Evolutionary conservation across 2,113 vertebrate genomes (phyloP).

Genomic region (Trematocara stigmaticum): DNA sequence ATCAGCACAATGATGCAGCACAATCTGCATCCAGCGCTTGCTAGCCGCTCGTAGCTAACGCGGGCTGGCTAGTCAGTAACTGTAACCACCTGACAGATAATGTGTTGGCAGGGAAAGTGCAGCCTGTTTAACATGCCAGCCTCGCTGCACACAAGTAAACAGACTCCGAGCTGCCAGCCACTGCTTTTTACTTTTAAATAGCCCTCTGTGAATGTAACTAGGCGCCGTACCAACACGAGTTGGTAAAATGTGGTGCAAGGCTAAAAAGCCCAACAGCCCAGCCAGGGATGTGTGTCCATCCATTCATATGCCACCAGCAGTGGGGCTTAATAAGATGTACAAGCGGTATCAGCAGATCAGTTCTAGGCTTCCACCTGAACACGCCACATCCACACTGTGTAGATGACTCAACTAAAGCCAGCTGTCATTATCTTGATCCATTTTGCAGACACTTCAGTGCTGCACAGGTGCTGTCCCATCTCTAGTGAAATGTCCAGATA

Average conservation of each 20-base stretch:
- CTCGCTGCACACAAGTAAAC: not conserved
- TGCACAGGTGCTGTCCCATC: too few relatives aligned
- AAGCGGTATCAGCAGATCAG: not conserved
- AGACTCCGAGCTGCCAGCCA: not conserved
- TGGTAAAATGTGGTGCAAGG: not conserved
- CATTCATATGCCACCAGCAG: not conserved
- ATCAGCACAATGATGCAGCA: not conserved
- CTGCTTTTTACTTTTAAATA: not conserved
- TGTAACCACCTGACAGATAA: conserved; percentile 4
- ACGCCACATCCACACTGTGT: not conserved
- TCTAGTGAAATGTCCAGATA: not conserved
- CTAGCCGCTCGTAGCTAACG: conserved; percentile 37
- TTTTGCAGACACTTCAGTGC: too few relatives aligned
- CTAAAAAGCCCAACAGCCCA: not conserved
- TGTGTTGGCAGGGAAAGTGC: not conserved
- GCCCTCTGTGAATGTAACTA: not conserved
- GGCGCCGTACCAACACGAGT: not conserved
- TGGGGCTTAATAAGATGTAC: not conserved
- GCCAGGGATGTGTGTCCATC: not conserved
- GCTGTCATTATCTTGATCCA: not conserved
- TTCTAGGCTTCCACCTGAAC: conserved; percentile 13
- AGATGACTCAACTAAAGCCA: conserved; percentile 56
- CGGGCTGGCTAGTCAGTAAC: not conserved
- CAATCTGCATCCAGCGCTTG: not conserved
- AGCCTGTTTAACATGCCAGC: conserved; percentile 8